Conservation (phyloP, 2,797 vertebrate genomes). For the Australoheros facetus region DNA sequence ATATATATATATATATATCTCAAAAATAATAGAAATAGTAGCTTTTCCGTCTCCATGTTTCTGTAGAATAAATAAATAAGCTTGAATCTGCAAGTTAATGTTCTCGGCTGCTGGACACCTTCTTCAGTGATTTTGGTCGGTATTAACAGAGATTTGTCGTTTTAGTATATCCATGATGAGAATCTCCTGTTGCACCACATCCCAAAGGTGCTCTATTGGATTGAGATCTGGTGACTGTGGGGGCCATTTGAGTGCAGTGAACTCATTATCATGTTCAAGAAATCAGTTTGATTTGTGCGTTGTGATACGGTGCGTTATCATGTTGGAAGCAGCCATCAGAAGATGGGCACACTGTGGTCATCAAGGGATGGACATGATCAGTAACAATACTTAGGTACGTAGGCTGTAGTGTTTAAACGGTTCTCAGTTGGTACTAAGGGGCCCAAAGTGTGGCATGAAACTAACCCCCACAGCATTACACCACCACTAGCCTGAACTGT, state of each 20-base stretch:
- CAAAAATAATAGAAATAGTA: too few relatives aligned
- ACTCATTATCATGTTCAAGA: too few relatives aligned
- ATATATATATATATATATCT: too few relatives aligned
- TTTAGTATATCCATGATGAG: constrained; percentile 48
- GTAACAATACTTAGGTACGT: not conserved
- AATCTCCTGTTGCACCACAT: constrained; percentile 15
- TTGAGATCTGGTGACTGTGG: not conserved
- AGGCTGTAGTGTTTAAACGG: not conserved
- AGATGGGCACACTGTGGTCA: not conserved
- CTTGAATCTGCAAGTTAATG: not conserved
- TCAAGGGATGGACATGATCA: not conserved
- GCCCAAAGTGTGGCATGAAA: not conserved
- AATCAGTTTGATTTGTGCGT: too few relatives aligned
- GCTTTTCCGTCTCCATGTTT: not conserved
- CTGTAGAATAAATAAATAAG: not conserved
- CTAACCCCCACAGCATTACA: not conserved
- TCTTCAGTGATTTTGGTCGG: not conserved
- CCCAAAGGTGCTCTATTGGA: not conserved
- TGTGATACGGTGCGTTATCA: too few relatives aligned
- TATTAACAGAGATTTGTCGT: constrained; percentile 40
- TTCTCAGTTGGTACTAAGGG: not conserved
- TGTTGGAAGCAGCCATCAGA: too few relatives aligned
- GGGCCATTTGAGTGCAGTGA: not conserved
- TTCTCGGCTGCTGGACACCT: not conserved
- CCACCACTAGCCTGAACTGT: not conserved